Evolutionary conservation across 2,113 vertebrate genomes (phyloP).

Genomic region (Saiga tatarica): DNA sequence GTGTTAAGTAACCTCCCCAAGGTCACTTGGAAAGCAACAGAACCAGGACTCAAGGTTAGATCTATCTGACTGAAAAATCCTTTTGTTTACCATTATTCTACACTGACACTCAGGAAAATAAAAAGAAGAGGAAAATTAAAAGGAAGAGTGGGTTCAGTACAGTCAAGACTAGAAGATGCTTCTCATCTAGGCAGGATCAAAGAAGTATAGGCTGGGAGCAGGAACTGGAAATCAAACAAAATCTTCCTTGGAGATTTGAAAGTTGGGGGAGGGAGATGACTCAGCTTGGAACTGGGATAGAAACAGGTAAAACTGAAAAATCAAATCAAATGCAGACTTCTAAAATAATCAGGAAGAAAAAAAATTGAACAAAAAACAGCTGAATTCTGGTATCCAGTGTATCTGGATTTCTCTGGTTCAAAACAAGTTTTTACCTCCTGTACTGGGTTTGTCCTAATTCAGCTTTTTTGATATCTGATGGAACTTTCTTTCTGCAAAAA

Average conservation of each 20-base stretch:
- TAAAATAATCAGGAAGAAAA: neutral
- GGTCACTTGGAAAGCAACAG: neutral
- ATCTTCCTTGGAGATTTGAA: constrained; percentile 13
- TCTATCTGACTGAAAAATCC: neutral
- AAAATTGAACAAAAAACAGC: neutral
- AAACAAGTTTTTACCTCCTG: constrained; percentile 43
- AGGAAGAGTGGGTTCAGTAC: neutral
- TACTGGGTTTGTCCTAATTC: constrained; percentile 40
- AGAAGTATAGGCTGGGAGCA: neutral
- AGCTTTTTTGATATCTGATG: constrained; percentile 49
- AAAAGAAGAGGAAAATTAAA: neutral
- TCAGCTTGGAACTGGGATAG: neutral
- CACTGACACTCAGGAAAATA: neutral
- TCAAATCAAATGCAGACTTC: neutral
- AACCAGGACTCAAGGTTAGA: neutral
- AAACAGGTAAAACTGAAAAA: constrained; percentile 2
- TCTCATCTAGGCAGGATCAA: constrained; percentile 10
- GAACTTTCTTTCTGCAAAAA: constrained; percentile 47
- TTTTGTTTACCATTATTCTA: neutral
- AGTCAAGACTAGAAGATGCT: neutral
- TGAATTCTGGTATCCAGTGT: neutral
- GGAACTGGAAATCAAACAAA: neutral
- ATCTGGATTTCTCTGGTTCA: constrained; percentile 44
- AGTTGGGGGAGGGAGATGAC: neutral
- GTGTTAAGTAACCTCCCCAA: neutral